These are phyloP conservation scores for Melipona bicolor DNA, from an alignment of 2,888 invertebrate species.

Conservation along the genomic window DNA sequence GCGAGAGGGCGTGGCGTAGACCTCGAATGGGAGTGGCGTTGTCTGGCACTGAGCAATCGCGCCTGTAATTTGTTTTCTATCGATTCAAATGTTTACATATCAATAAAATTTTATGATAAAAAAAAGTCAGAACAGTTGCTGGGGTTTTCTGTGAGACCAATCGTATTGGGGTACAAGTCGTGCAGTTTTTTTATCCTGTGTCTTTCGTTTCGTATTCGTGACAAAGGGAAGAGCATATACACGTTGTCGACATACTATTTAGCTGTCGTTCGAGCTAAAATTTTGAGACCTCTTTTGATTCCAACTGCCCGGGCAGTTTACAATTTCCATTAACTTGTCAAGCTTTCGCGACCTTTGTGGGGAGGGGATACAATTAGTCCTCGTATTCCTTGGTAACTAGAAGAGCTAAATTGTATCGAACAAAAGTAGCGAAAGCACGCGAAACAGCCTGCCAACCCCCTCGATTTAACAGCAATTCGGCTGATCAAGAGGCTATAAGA, in stretches of 20 bases:
- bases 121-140: no score
- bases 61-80: no score
- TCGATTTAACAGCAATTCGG: slow-evolving; percentile 9
- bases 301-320: neutral
- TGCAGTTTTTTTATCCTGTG: no score
- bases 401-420: neutral
- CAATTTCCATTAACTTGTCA: neutral
- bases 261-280: neutral
- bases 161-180: no score
- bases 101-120: no score
- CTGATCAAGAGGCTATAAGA: slow-evolving; percentile 1
- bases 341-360: neutral
- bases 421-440: neutral
- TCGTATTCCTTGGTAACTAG: neutral
- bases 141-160: no score
- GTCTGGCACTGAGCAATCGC: no score
- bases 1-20: no score
- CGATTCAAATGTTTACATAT: no score
- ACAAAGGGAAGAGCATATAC: no score
- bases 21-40: no score
- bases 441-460: neutral
- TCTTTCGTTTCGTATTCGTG: no score
- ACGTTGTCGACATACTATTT: neutral
- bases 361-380: neutral
- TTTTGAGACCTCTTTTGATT: neutral